Percentiles rank a stretch among this genome's conserved stretches.
These are phyloP conservation scores for Symphodus melops DNA, from an alignment of 2,113 vertebrate species.

Conservation along the genomic window DNA sequence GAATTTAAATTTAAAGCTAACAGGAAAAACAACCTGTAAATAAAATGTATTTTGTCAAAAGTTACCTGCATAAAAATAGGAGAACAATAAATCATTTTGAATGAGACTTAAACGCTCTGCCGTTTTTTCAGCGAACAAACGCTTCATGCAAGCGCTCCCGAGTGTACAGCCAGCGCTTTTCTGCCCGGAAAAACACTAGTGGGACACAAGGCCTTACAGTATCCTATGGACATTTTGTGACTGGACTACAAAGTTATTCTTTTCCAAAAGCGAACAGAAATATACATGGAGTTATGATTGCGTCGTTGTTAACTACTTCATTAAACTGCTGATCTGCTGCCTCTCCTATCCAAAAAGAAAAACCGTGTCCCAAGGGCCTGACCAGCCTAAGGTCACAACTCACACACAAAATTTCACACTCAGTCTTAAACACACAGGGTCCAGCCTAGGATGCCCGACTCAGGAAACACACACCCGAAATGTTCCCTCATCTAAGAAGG, in stretches of 20 bases:
- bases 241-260: not conserved
- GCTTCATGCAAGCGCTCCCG: too few relatives aligned
- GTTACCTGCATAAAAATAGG: too few relatives aligned
- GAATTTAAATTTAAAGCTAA: not conserved
- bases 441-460: constrained; percentile 10
- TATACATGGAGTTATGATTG: not conserved
- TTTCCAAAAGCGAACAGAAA: not conserved
- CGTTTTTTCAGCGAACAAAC: too few relatives aligned
- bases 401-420: not conserved
- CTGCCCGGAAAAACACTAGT: too few relatives aligned
- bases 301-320: not conserved
- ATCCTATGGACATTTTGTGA: too few relatives aligned
- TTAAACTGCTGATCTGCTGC: not conserved
- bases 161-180: too few relatives aligned
- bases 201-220: too few relatives aligned
- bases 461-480: constrained; percentile 20
- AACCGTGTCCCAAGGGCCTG: not conserved
- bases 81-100: too few relatives aligned
- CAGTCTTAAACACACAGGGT: not conserved
- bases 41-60: too few relatives aligned
- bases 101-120: too few relatives aligned
- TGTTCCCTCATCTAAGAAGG: constrained; percentile 5
- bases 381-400: constrained; percentile 41
- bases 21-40: not conserved
- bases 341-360: not conserved